These are phyloP conservation scores for Zonitis immaculata DNA, from an alignment of 2,888 invertebrate genomes.

Conservation along the genomic window DNA sequence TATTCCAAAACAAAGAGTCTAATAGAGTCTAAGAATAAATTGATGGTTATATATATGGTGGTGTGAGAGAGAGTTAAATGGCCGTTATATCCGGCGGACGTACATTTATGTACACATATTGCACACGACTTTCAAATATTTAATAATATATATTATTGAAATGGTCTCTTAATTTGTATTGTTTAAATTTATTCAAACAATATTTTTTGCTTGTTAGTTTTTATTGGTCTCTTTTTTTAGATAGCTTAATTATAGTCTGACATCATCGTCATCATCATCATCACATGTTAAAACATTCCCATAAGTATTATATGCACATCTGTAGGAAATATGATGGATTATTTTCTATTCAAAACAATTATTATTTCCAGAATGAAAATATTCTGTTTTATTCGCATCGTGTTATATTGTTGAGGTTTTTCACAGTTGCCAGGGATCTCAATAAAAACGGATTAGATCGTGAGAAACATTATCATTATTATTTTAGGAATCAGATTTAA, in stretches of 20 bases:
- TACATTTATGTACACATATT: background rate
- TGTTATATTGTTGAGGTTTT: background rate
- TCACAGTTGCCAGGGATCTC: background rate
- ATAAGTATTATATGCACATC: background rate
- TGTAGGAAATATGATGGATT: background rate
- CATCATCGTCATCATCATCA: background rate
- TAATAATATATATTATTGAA: background rate
- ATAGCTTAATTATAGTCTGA: background rate
- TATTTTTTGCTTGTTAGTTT: background rate
- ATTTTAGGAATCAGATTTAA: background rate
- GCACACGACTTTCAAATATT: background rate
- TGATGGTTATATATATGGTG: background rate
- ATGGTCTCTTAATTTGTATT: background rate
- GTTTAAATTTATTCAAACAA: background rate
- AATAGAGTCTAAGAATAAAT: background rate
- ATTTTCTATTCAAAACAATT: background rate
- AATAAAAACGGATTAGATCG: background rate
- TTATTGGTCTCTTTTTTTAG: no score
- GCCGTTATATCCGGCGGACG: background rate
- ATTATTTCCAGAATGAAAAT: background rate
- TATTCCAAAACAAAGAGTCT: background rate
- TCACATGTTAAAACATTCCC: background rate
- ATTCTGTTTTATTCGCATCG: background rate
- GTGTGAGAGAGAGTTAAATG: background rate
- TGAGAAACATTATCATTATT: no score